Percentiles rank a stretch among this genome's conserved stretches.
These are phyloP conservation scores for Rhincodon typus DNA, from an alignment of 2,797 vertebrate species.

Conservation along the genomic window DNA sequence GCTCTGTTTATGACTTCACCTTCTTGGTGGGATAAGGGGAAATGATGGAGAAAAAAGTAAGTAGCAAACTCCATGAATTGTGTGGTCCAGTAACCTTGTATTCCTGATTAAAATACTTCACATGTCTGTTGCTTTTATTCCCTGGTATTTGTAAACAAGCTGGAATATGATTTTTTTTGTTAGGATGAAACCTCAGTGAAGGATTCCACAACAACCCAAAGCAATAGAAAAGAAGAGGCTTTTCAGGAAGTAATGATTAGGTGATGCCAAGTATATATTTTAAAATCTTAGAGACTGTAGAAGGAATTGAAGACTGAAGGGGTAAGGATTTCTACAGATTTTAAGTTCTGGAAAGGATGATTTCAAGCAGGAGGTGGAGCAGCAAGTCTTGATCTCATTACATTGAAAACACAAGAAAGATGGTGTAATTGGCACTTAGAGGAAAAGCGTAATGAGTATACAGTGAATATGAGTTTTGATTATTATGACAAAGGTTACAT, in stretches of 20 bases:
- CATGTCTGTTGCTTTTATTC: not conserved
- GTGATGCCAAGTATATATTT: not conserved
- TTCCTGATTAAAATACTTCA: not conserved
- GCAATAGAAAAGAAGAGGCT: not conserved
- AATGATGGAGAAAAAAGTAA: not conserved
- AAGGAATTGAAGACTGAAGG: not conserved
- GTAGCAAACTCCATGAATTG: not conserved
- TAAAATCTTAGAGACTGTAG: not conserved
- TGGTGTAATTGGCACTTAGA: not conserved
- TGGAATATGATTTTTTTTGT: constrained; percentile 5
- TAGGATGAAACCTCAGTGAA: constrained; percentile 20
- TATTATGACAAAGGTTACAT: not conserved
- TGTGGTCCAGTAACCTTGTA: not conserved
- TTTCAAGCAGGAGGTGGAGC: not conserved
- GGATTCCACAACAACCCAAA: not conserved
- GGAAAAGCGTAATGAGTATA: not conserved
- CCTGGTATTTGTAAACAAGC: not conserved
- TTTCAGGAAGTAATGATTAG: constrained; percentile 17
- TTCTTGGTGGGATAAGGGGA: not conserved
- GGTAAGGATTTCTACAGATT: not conserved
- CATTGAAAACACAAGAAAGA: not conserved
- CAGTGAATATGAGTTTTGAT: not conserved
- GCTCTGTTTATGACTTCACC: not conserved
- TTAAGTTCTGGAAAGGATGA: not conserved
- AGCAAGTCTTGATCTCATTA: not conserved